A percentile compares a stretch with the other conserved stretches of the same genome.
phyloP scores from a whole-genome alignment of 2,113 vertebrate genomes.

The Tetrax tetrax region DNA sequence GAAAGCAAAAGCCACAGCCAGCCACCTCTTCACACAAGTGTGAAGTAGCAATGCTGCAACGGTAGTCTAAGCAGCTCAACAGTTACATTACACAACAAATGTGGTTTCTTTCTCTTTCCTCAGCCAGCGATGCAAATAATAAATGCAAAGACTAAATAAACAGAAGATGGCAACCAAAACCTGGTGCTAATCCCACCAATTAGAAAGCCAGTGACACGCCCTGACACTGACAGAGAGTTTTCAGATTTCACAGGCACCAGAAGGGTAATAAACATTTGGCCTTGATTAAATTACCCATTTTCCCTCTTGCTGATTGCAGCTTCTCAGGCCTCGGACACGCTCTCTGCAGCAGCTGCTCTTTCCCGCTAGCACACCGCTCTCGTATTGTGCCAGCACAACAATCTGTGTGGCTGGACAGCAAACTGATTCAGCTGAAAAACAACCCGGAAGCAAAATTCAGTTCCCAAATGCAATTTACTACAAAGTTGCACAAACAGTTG shows the following conservation, averaged over 20 bases:
- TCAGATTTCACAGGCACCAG: conserved; percentile 1
- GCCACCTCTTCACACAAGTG: not conserved
- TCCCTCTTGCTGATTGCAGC: not conserved
- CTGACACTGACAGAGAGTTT: not conserved
- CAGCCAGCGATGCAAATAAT: not conserved
- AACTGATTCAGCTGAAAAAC: not conserved
- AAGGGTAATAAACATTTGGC: conserved; percentile 27
- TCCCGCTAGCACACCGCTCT: not conserved
- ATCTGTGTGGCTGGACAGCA: not conserved
- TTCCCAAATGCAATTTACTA: not conserved
- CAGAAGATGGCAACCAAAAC: not conserved
- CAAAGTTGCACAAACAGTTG: not conserved
- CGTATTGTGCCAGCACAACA: not conserved
- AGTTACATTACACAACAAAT: not conserved
- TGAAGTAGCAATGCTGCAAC: not conserved
- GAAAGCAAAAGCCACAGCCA: not conserved
- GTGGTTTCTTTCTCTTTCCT: not conserved
- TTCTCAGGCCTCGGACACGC: not conserved
- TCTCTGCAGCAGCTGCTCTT: conserved; percentile 10
- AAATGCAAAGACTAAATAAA: not conserved
- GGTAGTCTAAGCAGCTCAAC: not conserved
- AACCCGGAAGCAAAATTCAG: not conserved
- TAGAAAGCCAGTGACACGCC: not conserved
- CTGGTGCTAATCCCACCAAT: not conserved
- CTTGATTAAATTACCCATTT: conserved; percentile 28